phyloP scores from a whole-genome alignment of 2,888 invertebrate genomes.

The Drosophila robusta region DNA sequence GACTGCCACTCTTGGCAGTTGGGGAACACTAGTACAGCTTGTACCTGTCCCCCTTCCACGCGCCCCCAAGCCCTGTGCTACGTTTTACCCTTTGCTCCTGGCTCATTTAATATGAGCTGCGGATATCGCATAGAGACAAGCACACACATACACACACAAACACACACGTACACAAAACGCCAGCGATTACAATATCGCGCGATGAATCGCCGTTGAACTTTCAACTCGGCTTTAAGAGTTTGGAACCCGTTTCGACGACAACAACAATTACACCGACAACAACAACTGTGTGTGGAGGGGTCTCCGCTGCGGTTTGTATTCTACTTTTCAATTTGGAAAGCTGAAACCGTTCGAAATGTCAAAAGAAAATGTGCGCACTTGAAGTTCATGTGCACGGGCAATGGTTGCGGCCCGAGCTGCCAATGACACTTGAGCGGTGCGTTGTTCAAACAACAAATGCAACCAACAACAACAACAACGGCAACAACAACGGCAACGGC shows the following conservation, averaged over 20 bases:
- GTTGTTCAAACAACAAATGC: conserved; percentile 35
- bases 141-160: conserved; percentile 13
- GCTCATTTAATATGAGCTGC: conserved; percentile 62
- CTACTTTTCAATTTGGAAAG: conserved; percentile 76
- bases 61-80: conserved; percentile 1
- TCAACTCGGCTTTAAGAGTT: conserved; percentile 59
- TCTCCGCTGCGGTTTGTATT: conserved; percentile 45
- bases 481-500: no score
- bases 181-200: conserved; percentile 75
- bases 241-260: conserved; percentile 44
- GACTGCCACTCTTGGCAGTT: conserved; percentile 55
- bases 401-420: conserved; percentile 33
- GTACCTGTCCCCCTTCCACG: conserved; percentile 5
- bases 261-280: conserved; percentile 8
- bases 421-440: conserved; percentile 50
- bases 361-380: conserved; percentile 75
- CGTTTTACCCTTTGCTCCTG: conserved; percentile 36
- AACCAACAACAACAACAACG: conserved; percentile 6
- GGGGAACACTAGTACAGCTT: conserved; percentile 39
- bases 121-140: conserved; percentile 43
- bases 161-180: conserved; percentile 6
- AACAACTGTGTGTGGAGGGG: conserved; percentile 7
- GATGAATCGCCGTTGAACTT: conserved; percentile 74
- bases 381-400: conserved; percentile 66
- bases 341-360: conserved; percentile 75